Base-by-base conservation (phyloP, 2,888 invertebrate species). In the Bombylius major region DNA sequence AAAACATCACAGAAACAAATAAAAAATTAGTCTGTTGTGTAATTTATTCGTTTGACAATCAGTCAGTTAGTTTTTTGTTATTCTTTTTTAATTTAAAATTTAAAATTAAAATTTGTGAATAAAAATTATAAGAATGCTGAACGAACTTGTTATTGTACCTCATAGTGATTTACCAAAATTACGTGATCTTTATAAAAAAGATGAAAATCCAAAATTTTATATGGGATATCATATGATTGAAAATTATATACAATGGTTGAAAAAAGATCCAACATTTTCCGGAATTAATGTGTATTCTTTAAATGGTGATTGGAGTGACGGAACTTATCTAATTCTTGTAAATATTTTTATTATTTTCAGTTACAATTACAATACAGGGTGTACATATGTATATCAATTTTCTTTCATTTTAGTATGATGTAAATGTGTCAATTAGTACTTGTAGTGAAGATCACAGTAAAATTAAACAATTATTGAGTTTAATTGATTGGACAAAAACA, bases 261-360 rank as follows among this genome's bases (percentile, higher is more conserved):
- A 60, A 7, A 58, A 64, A 50, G 60, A 67, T 5, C 63, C 65
- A 1, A 49, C 62, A 3, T 34, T 64, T 4, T 39, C 62, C 31
- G 32, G 61, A 50, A 45, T 64, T 1, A 60, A 62, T 4, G 60
- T 66, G 12, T 67, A 62, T 42, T 64, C 70, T 1, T 59, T 72
- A 0, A 69, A 72, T 46, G 68, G 62, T 4, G 65, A 69, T 51
- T 73, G 72, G 71, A 58, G 45, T 4, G 70, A 73, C 61, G 72
- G 72, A 39, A 71, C 70, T 4, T 72, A 66, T 61, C 3, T 72
- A 13, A 58, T 69, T 6, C 47, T 62, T 47, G 71, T 70, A 61
- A 65, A 62, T 36, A 36, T 36, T 8, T 36, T 36, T 36, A 36
- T 51, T 45, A 8, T 14, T 53, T 23, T 39, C 13, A 31, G 14